phyloP scores from a whole-genome alignment of 2,113 vertebrate species.

The Gallinago undulata region DNA sequence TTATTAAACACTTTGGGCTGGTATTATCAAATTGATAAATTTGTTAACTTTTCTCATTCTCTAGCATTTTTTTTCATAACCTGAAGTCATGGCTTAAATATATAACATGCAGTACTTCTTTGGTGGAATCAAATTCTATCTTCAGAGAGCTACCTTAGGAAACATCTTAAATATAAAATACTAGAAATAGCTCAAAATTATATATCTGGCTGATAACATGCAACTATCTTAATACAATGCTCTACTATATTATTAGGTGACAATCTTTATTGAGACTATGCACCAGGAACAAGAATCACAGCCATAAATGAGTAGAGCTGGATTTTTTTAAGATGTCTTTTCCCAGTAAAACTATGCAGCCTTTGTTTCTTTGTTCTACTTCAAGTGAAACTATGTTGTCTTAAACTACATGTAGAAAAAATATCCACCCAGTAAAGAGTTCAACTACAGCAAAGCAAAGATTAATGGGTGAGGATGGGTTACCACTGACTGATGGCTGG shows the following conservation, averaged over 20 bases:
- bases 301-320: neutral
- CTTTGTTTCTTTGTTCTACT: neutral
- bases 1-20: neutral
- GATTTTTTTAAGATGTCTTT: neutral
- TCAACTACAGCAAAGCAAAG: neutral
- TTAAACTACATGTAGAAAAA: neutral
- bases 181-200: neutral
- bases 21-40: neutral
- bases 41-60: neutral
- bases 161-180: neutral
- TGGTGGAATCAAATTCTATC: neutral
- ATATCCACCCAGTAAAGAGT: neutral
- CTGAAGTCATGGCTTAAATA: neutral
- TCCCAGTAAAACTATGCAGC: neutral
- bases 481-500: neutral
- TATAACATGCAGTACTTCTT: neutral
- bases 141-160: neutral
- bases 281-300: neutral
- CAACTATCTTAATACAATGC: neutral
- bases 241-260: neutral
- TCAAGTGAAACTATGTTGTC: neutral
- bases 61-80: neutral
- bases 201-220: neutral
- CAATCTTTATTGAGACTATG: neutral
- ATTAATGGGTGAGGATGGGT: neutral